Base-by-base conservation (phyloP, 2,888 invertebrate genomes). In the Drosophila parthenogenetica region DNA sequence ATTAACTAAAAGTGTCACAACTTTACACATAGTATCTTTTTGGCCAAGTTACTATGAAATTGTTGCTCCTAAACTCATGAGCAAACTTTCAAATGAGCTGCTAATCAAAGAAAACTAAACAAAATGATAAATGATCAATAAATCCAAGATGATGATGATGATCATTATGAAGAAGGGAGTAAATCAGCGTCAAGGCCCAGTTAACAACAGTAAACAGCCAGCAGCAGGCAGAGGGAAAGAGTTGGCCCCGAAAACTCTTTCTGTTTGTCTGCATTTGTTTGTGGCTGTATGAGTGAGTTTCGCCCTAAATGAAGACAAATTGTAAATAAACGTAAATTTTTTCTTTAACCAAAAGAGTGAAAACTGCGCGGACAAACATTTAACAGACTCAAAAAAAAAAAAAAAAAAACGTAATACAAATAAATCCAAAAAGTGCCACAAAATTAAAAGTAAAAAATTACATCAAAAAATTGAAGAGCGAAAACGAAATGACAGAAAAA, bases 271-370 rank as follows among this genome's bases (percentile, higher is more conserved):
- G 73, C 45, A 22, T 8, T 10, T 40, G 32, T 75, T 43, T 64
- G 55, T 42, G 54, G 17, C n/a, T 40, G 50, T 60, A 22, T 59
- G 59, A 22, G 59, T 49, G 45, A 17, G 65, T 49, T 55, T 57
- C 85, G 82, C 82, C 73, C 85, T 71, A 87, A 83, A 83, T 87
- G 82, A 79, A 83, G 77, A 87, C 82, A 85, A 87, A 83, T 83
- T 83, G 82, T 81, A 85, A 87, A 83, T 87, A 87, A 83, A 83
- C 82, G 86, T 83, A 77, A 73, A 79, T 87, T 81, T 74, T 58
- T 58, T 53, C 39, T 16, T 49, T 35, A 57, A 40, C 61, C 53
- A 55, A 67, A 67, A 69, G 77, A 82, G 83, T 85, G 83, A 83
- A 83, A 83, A 83, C 88, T 79, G 67, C 49, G 69, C 79, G 61